A percentile compares a stretch with the other conserved stretches of the same genome.
These are phyloP conservation scores for Pantherophis vulpinus DNA, from an alignment of 2,797 vertebrate species.

Conservation along the genomic window DNA sequence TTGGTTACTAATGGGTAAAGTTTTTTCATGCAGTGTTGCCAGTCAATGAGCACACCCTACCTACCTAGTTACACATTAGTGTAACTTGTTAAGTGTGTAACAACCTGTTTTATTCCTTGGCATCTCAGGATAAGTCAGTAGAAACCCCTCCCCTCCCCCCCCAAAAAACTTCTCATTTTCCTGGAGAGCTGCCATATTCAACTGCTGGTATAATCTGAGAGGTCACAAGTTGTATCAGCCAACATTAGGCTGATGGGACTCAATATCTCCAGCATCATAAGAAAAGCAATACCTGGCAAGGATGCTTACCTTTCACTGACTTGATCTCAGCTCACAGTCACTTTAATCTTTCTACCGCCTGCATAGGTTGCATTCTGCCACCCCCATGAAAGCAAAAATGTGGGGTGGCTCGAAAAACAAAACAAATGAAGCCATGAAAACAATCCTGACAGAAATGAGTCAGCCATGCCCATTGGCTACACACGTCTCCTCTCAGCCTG, in stretches of 20 bases:
- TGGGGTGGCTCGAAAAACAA: background rate
- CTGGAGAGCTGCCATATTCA: background rate
- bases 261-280: background rate
- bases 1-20: background rate
- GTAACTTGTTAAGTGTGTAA: background rate
- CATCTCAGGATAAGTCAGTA: background rate
- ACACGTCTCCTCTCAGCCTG: background rate
- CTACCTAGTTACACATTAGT: background rate
- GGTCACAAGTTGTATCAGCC: background rate
- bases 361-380: background rate
- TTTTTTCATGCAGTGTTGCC: background rate
- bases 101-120: background rate
- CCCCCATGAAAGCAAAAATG: background rate
- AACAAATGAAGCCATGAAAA: background rate
- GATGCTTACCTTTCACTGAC: constrained; percentile 27
- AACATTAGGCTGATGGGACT: background rate
- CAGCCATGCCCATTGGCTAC: background rate
- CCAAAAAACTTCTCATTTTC: background rate
- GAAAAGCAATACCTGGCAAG: background rate
- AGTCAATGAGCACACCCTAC: background rate
- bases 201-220: background rate
- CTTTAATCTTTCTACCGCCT: background rate
- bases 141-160: too few relatives aligned
- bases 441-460: background rate
- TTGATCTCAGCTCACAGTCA: background rate